A percentile compares a stretch with the other conserved stretches of the same genome.
These are phyloP conservation scores for Rhinichthys klamathensis DNA, from an alignment of 2,113 vertebrate genomes.

Conservation along the genomic window DNA sequence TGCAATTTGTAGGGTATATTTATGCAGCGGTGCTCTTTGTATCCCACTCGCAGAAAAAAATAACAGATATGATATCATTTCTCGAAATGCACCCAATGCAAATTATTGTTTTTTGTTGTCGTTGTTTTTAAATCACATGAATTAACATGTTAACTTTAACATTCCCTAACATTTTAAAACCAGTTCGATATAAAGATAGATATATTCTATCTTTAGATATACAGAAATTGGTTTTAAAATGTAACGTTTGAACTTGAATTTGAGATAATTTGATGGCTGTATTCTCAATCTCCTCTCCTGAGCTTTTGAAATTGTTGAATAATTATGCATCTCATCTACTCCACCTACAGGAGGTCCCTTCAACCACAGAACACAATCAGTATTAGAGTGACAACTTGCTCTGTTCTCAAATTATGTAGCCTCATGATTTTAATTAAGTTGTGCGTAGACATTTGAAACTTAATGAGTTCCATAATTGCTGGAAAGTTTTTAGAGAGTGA, in stretches of 20 bases:
- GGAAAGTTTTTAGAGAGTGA: conserved; percentile 27
- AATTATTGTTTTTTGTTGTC: neutral
- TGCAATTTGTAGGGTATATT: neutral
- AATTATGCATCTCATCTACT: conserved; percentile 36
- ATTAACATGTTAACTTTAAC: neutral
- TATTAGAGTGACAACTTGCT: conserved; percentile 12
- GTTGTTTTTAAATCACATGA: too few species aligned
- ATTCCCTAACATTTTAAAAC: neutral
- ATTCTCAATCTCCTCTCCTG: neutral
- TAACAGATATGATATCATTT: neutral
- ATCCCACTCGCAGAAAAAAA: neutral
- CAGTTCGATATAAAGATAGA: neutral
- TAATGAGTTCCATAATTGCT: conserved; percentile 34
- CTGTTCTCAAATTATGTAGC: conserved; percentile 35
- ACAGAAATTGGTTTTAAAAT: neutral
- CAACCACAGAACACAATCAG: conserved; percentile 9
- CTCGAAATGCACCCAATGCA: neutral
- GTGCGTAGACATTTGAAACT: conserved; percentile 14
- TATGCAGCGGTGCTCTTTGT: neutral
- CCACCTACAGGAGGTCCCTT: conserved; percentile 5
- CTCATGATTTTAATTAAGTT: conserved; percentile 43
- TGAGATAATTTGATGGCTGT: neutral
- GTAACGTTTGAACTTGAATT: neutral
- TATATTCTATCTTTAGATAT: neutral
- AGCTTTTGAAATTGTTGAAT: conserved; percentile 22